phyloP scores from a whole-genome alignment of 2,888 invertebrate species.

The Agriopis marginaria region DNA sequence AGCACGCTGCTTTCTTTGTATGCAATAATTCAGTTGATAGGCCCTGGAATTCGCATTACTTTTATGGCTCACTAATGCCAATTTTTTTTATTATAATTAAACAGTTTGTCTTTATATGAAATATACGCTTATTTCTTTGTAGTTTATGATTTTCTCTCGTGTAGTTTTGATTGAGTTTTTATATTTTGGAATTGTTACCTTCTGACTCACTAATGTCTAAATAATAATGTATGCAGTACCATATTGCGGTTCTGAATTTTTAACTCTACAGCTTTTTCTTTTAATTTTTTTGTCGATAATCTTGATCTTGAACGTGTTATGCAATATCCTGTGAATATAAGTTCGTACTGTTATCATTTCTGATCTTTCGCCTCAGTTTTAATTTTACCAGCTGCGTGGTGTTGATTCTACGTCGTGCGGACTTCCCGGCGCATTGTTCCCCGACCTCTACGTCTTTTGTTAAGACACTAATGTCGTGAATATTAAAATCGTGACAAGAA shows the following conservation, averaged over 20 bases:
- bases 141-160: neutral
- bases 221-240: neutral
- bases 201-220: neutral
- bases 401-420: conserved; percentile 17
- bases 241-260: neutral
- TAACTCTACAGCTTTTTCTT: too few species aligned
- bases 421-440: conserved; percentile 28
- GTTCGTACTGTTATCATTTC: conserved; percentile 7
- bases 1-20: too few species aligned
- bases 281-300: neutral
- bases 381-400: conserved; percentile 13
- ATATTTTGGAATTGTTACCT: neutral
- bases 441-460: conserved; percentile 28
- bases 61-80: too few species aligned
- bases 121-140: conserved; percentile 1
- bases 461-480: conserved; percentile 31
- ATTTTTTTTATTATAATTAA: too few species aligned
- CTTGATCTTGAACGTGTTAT: conserved; percentile 11
- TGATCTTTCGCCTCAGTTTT: conserved; percentile 23
- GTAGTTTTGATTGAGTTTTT: neutral
- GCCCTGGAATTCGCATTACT: too few species aligned
- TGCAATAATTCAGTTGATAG: too few species aligned
- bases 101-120: neutral
- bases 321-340: conserved; percentile 5
- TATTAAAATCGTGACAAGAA: conserved; percentile 41